phyloP scores from a whole-genome alignment of 2,113 vertebrate species.

The Chrysochloris asiatica region DNA sequence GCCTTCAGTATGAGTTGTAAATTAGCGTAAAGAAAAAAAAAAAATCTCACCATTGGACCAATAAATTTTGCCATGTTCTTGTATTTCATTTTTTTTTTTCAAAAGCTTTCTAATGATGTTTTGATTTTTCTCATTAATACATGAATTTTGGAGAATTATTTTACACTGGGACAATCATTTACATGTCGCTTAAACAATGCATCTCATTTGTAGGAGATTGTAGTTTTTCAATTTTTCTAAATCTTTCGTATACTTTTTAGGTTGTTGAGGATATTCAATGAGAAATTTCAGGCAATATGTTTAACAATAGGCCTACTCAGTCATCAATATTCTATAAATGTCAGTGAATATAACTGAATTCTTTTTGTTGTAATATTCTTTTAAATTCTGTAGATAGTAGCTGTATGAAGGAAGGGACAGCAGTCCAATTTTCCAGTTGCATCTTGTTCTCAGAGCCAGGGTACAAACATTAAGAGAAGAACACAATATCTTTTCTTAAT shows the following conservation, averaged over 20 bases:
- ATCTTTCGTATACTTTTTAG: not conserved
- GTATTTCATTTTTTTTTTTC: constrained; percentile 39
- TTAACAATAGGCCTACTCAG: not conserved
- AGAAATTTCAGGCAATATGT: not conserved
- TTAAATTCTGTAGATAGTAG: not conserved
- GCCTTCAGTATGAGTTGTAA: no score
- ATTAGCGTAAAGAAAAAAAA: no score
- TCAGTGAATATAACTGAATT: not conserved
- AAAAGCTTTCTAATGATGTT: not conserved
- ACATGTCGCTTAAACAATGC: not conserved
- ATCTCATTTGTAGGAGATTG: not conserved
- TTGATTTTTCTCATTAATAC: not conserved
- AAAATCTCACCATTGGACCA: no score
- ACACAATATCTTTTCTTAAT: not conserved
- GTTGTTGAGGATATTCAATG: not conserved
- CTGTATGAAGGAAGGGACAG: not conserved
- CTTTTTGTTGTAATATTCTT: not conserved
- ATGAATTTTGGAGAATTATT: not conserved
- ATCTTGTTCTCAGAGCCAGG: not conserved
- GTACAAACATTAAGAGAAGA: not conserved
- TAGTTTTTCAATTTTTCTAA: constrained; percentile 9
- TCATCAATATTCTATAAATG: not conserved
- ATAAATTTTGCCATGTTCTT: not conserved
- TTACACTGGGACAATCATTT: no score
- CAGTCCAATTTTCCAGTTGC: not conserved